Evolutionary conservation across 2,888 invertebrate species (phyloP).

Genomic region (Dasysyrphus tricinctus): DNA sequence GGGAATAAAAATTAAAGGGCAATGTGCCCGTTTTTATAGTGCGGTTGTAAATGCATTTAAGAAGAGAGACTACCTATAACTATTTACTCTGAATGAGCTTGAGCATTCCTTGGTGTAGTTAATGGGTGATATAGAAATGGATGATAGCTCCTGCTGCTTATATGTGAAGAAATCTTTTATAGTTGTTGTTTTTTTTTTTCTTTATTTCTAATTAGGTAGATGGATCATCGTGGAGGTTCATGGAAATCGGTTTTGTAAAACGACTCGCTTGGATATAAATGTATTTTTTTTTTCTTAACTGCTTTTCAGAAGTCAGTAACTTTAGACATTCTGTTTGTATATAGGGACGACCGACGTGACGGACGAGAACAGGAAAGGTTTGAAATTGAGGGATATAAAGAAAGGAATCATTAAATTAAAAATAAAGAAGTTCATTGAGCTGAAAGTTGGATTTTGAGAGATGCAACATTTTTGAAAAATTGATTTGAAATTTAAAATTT

Average conservation of each 20-base stretch:
- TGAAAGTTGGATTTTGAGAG: not conserved
- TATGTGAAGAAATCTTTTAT: constrained; percentile 29
- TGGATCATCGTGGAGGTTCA: constrained; percentile 58
- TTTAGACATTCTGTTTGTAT: not conserved
- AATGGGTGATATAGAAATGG: constrained; percentile 22
- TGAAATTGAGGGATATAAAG: not conserved
- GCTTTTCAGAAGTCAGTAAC: constrained; percentile 12
- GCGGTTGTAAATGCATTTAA: constrained; percentile 62
- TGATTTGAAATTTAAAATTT: no score
- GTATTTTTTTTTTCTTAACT: constrained; percentile 15
- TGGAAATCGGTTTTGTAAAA: constrained; percentile 34
- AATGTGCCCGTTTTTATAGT: constrained; percentile 60
- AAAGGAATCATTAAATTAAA: not conserved
- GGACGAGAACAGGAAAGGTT: not conserved
- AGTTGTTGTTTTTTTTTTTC: constrained; percentile 6
- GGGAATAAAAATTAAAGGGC: constrained; percentile 67
- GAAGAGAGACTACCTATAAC: constrained; percentile 21
- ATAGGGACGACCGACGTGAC: no score
- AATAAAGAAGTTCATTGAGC: not conserved
- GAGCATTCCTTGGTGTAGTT: constrained; percentile 31
- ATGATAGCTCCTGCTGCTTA: constrained; percentile 21
- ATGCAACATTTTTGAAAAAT: no score
- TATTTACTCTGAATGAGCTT: constrained; percentile 40
- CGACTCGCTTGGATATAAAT: constrained; percentile 30
- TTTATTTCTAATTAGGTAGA: constrained; percentile 62